Evolutionary conservation across 2,888 invertebrate genomes (phyloP), one percentile per base, ranked within the genome.

Genomic region (Epinotia demarniana): DNA sequence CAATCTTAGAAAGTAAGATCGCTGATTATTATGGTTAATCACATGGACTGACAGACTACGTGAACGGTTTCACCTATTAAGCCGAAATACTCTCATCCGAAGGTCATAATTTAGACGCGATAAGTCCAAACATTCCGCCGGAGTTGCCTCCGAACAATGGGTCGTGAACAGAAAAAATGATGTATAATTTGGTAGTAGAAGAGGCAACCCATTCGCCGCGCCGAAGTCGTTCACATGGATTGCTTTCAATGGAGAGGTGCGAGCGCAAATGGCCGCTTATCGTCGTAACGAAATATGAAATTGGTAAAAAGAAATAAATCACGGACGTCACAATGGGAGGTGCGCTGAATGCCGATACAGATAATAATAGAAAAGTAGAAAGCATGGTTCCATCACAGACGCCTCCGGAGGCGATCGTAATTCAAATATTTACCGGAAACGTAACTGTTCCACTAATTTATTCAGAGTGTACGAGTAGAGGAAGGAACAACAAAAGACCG

Each of bases 41-140:
- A 81, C 78, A 77, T 71, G 77, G 78, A 77, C 80, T 80, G 80
- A 78, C 79, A 80, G 80, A 78, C 79, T 79, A 66, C 69, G 68
- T 80, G 81, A 81, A 82, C 81, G 85, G 84, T 87, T 88, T 89
- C 86, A 85, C 85, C 86, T 82, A 88, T 88, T 87, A 86, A 80
- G 76, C 79, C 79, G 79, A 84, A 85, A 82, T 81, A 80, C 78
- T 80, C 79, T 80, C 78, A 77, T 81, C 79, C 79, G 84, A 82
- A 85, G 84, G 82, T 89, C 87, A 86, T 90, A 87, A 90, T 89
- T 90, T 89, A 85, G 81, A 81, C 80, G 84, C 85, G 89, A 90
- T 88, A 88, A 87, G 81, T 83, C 82, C 80, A 82, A 85, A 82
- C 81, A 82, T 80, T 80, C 83, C 82, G 85, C 83, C 83, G 82